Base-by-base conservation (phyloP, 1,140 invertebrate species). In the Aphaenogaster ashmeadi region DNA sequence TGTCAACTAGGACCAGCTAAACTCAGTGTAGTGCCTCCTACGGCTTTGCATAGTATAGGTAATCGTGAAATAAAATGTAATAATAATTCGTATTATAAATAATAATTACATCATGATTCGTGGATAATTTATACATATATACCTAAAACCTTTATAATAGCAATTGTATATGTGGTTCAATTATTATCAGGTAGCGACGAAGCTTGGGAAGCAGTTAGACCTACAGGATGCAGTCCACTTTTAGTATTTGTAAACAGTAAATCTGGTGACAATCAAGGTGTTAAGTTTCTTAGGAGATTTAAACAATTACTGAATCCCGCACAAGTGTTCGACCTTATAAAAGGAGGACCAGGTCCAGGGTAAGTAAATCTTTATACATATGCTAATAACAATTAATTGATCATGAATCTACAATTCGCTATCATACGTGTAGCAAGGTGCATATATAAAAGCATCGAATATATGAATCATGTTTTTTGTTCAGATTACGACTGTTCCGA, bases 181-280 rank as follows among this genome's bases (percentile, higher is more conserved):
- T 77, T 74, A 84, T 80, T 67, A 90, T 74, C 86, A 96, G 96
- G 95, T 91, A 97, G 93, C 93, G 98, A 98, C 95, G 98, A 98
- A 93, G 97, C 98, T 74, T 99, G 98, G 98, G 98, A 98, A 94
- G 97, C 97, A n/a, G 96, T 97, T 81, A 95, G 98, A 95, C 97
- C 98, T 78, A 97, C 97, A 83, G 97, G 97, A 72, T 98, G 98
- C 86, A 98, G 97, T 86, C 99, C 99, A 50, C 97, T 99, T 66
- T 96, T 99, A 81, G 99, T 99, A 60, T 99, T 99, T 94, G 98
- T 99, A 88, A 99, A 99, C 96, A 99, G 99, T 67, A 99, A 99
- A 96, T 99, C 98, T 84, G 99, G 99, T 90, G 99, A 99, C 96
- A 99, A 99, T 96, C 98, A 99, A 96, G 99, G 98, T 86, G 97